Evolutionary conservation across 2,113 vertebrate genomes (phyloP).

Genomic region (Coracopsis vasa): DNA sequence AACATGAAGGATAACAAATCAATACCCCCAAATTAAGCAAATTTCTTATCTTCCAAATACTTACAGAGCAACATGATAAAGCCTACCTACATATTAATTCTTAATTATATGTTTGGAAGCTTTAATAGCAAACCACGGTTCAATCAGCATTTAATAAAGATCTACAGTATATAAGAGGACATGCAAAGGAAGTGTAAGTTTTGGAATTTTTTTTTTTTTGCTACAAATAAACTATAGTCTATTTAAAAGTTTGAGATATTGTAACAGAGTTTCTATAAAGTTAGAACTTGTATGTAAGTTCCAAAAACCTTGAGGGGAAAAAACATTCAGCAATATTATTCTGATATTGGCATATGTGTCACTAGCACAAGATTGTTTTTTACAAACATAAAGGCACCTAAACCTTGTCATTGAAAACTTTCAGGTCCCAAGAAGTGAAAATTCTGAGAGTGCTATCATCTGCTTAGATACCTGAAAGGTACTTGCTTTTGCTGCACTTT

Average conservation of each 20-base stretch:
- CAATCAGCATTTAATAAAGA: neutral
- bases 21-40: neutral
- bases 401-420: slow-evolving; percentile 47
- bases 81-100: neutral
- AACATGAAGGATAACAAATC: neutral
- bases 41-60: neutral
- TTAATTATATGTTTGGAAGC: neutral
- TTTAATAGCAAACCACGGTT: neutral
- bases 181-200: neutral
- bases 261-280: neutral
- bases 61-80: neutral
- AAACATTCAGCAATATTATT: slow-evolving; percentile 10
- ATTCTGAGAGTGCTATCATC: neutral
- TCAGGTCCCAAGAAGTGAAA: slow-evolving; percentile 5
- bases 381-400: slow-evolving; percentile 19
- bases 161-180: neutral
- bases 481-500: neutral
- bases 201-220: neutral
- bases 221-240: neutral
- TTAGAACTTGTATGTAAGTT: neutral
- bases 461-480: neutral
- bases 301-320: neutral
- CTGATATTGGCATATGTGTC: slow-evolving; percentile 26
- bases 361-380: slow-evolving; percentile 13
- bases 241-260: neutral